These are phyloP conservation scores for Oedothorax gibbosus DNA, from an alignment of 1,140 invertebrate species.

Conservation along the genomic window DNA sequence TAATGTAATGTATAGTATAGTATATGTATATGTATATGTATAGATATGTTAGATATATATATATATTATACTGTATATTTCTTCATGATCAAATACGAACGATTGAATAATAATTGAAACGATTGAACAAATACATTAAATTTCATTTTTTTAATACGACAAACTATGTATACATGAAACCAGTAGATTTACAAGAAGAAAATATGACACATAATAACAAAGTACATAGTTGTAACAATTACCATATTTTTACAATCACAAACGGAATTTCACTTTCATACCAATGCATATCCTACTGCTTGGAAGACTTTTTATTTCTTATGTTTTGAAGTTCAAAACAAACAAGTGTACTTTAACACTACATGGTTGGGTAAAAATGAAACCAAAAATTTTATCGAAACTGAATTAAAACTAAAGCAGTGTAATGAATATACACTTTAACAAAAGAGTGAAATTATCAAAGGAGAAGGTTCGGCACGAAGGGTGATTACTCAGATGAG, in stretches of 20 bases:
- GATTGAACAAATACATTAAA: not conserved
- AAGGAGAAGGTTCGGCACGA: no score
- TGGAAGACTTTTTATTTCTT: not conserved
- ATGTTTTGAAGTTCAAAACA: no score
- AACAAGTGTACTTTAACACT: no score
- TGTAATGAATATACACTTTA: no score
- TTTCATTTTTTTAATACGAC: conserved; percentile 30
- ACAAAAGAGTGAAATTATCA: no score
- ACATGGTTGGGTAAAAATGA: no score
- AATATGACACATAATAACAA: conserved; percentile 26
- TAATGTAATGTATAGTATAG: no score
- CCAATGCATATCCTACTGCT: not conserved
- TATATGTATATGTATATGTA: no score
- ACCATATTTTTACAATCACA: not conserved
- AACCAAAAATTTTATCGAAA: no score
- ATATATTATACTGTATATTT: not conserved
- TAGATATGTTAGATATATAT: no score
- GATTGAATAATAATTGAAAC: not conserved
- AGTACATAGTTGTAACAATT: conserved; percentile 4
- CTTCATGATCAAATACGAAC: not conserved
- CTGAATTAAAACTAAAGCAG: no score
- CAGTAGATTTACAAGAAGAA: not conserved
- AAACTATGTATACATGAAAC: conserved; percentile 36
- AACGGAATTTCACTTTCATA: not conserved
- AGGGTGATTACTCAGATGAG: no score